Evolutionary conservation across 1,140 invertebrate genomes (phyloP), one percentile per base, ranked within the genome.

Genomic region (Trichonephila clavata): DNA sequence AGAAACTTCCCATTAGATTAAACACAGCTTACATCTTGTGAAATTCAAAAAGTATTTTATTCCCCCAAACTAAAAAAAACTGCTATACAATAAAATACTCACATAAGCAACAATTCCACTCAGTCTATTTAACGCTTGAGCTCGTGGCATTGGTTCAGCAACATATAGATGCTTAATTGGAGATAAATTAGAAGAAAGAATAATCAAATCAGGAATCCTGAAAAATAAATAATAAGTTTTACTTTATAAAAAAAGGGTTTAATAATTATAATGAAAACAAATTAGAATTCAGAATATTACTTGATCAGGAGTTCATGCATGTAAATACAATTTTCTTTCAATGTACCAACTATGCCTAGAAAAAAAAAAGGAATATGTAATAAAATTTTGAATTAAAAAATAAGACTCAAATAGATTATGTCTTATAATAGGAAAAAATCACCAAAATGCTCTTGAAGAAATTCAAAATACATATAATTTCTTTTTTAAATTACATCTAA

Each of bases 161-260:
- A 98, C 95, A 94, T 97, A 97, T 8, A 99, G 95, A 96, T 98
- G 98, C 94, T 98, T 98, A 0, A 99, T 96, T 0, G 98, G 98
- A 1, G 97, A 97, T 3, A 97, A 88, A 13, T 96, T 95, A 94
- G 97, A 96, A 0, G 97, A 97, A 13, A 96, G 89, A 94, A 98
- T 96, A 94, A 95, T 94, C 94, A 97, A 95, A 94, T 97, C 95
- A 94, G 97, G 95, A 81, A 97, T 95, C 59, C 95, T 95, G 24
- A 71, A 91, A 93, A 94, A 93, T 81, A 39, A 94, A 86, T 60
- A 90, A 94, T 7, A 65, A 39, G 86, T 14, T 89, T 93, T n/a
- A 84, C 87, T 27, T 16, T 83, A 65, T 57, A 4, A 91, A 83
- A 77, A 59, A 27, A 81, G 71, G 84, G 60, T 61, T 59, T 18